Base-by-base conservation (phyloP, 2,888 invertebrate genomes). In the Mycogona germanica region DNA sequence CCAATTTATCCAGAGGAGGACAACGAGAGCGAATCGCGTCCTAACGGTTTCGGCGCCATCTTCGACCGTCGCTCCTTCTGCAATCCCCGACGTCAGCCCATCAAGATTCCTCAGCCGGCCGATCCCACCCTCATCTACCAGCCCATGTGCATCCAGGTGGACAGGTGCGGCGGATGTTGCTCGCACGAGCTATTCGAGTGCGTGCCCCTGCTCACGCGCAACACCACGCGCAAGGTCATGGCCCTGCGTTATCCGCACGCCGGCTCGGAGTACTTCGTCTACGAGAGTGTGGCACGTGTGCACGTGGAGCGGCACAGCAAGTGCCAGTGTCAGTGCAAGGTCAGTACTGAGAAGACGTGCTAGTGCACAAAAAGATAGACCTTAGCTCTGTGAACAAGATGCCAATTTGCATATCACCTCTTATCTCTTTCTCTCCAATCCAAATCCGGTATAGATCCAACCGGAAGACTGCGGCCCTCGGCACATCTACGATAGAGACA, bases 141-240 rank as follows among this genome's bases (percentile, higher is more conserved):
- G 62, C 69, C 69, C 1, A 59, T 61, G 26, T 68, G 68, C 57
- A 65, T 67, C 37, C 59, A 62, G 50, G 60, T 66, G 6, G 54
- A 59, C 44, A 59, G 65, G 26, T 68, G 68, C 58, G 67, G 67
- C 0, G 68, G 68, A 1, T 68, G 68, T 53, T 66, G 66, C 29
- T 62, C 64, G 5, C 60, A 64, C 37, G 64, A 64, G 9, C 60
- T 65, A 37, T 63, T 67, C 38, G 58, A 63, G 7, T 57, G 57
- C 29, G 57, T 57, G 14, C 53, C 57, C 9, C 56, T 50, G 1
- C 37, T 53, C 28, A 50, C 32, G 40, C 38, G 51, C 37, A 57
- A 57, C 35, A 56, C 56, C 32, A 53, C 57, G 9, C 30, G 57
- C 46, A 57, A 56, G 55, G 57, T 55, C 9, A 53, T 53, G 17